phyloP scores from a whole-genome alignment of 2,888 invertebrate genomes.

The Gymnocheta viridis region DNA sequence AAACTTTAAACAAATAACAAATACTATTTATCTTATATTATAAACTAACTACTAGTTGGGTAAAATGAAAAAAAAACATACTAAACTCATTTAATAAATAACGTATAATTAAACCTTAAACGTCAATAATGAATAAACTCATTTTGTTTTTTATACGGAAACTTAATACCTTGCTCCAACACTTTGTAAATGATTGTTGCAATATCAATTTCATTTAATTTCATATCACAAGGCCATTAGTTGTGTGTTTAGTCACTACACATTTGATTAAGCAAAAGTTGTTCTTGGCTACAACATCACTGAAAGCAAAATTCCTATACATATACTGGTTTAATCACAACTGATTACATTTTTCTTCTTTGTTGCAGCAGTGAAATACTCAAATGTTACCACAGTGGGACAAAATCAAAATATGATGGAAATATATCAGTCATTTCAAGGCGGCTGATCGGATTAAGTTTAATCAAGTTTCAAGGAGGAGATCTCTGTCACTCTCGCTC shows the following conservation, averaged over 20 bases:
- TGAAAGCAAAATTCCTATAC: conserved; percentile 28
- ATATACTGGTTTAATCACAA: conserved; percentile 45
- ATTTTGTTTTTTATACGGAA: not conserved
- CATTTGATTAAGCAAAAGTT: not conserved
- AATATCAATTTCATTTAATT: conserved; percentile 43
- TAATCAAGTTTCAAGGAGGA: too few species aligned
- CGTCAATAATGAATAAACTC: conserved; percentile 3
- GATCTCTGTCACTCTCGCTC: too few species aligned
- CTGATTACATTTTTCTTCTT: conserved; percentile 31
- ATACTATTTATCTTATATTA: too few species aligned
- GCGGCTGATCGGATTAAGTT: too few species aligned
- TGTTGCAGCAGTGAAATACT: conserved; percentile 4
- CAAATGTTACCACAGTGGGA: not conserved
- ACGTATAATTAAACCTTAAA: not conserved
- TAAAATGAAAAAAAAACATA: not conserved
- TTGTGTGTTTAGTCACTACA: not conserved
- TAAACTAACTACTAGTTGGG: not conserved
- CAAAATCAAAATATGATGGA: not conserved
- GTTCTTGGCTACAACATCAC: conserved; percentile 7
- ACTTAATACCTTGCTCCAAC: conserved; percentile 37
- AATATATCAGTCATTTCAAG: not conserved
- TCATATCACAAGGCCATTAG: too few species aligned
- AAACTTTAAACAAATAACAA: too few species aligned
- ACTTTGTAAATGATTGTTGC: conserved; percentile 40
- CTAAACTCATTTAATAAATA: not conserved